A percentile compares a stretch with the other conserved stretches of the same genome.
Evolutionary conservation across 2,888 invertebrate genomes (phyloP).

Genomic region (Megastigmus dorsalis): DNA sequence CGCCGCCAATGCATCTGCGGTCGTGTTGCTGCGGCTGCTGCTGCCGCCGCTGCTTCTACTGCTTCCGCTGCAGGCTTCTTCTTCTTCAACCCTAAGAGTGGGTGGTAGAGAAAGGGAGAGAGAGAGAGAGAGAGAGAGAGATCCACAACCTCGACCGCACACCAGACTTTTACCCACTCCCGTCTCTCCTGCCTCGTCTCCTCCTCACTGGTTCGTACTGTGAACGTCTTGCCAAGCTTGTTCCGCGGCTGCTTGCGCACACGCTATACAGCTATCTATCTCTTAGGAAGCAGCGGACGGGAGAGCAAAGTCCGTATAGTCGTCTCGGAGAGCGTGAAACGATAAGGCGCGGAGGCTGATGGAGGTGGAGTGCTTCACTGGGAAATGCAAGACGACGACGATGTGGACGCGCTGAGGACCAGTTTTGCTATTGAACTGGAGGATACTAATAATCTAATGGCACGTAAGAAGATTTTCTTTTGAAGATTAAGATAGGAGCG

Average conservation of each 20-base stretch:
- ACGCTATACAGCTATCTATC: background rate
- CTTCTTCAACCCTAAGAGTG: background rate
- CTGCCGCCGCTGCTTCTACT: slow-evolving; percentile 39
- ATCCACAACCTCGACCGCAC: slow-evolving; percentile 1
- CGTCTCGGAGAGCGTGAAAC: background rate
- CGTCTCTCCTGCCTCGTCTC: background rate
- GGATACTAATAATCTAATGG: slow-evolving; percentile 41
- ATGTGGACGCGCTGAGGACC: too few relatives aligned
- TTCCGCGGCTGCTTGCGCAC: too few relatives aligned
- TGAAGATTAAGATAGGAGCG: too few relatives aligned
- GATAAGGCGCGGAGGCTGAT: background rate
- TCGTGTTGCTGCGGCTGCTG: slow-evolving; percentile 11
- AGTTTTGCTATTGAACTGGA: background rate
- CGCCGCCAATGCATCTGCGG: slow-evolving; percentile 56
- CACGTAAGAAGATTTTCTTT: too few relatives aligned
- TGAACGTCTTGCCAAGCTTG: background rate
- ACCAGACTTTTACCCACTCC: background rate
- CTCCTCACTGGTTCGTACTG: background rate
- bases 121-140: too few relatives aligned
- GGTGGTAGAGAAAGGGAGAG: background rate
- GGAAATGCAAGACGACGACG: too few relatives aligned
- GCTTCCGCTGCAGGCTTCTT: slow-evolving; percentile 1
- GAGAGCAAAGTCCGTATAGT: background rate
- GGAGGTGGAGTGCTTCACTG: background rate
- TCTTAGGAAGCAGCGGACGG: background rate